Evolutionary conservation across 1,140 invertebrate genomes (phyloP), one percentile per base, ranked within the genome.

Genomic region (Drosophila saltans): DNA sequence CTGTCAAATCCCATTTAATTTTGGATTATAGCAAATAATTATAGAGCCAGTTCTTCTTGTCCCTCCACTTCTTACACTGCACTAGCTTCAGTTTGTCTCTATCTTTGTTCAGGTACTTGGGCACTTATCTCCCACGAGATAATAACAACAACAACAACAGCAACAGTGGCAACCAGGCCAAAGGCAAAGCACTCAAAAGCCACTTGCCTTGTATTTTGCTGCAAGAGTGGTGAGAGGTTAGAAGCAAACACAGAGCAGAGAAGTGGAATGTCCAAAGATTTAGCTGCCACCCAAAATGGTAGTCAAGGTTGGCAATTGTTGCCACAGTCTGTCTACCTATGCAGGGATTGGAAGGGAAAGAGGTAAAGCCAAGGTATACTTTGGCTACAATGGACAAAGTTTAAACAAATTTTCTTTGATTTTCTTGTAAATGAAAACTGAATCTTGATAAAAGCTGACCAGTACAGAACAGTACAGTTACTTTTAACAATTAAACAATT

Each of bases 11-110:
- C 82, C 82, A 86, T 86, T 86, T 79, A 86, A 80, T 71, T 88
- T 82, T 73, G 79, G 82, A 86, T 86, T 88, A 88, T 88, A 69
- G 79, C 83, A 86, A 86, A 86, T 88, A 86, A 82, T 86, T 86
- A 82, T 86, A 62, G 41, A 24, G 11, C 39, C 41, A n/a, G 26
- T 30, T 30, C 66, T 33, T 40, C 55, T 28, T 45, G 63, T 36
- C 33, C 33, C 21, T 9, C 21, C 1, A 10, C 45, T 21, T 7
- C 3, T 16, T 16, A 7, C 0, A 0, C 9, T 11, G 8, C 16
- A 41, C 56, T 43, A 36, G 16, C 16, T 16, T 57, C n/a, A 69
- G 40, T 33, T 40, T 45, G 40, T 62, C 68, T 72, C 73, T 48
- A 48, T 16, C 45, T 52, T 26, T 26, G 45, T 21, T 26, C 21